These are phyloP conservation scores for Cryptops parisi DNA, from an alignment of 2,888 invertebrate genomes.

Conservation along the genomic window DNA sequence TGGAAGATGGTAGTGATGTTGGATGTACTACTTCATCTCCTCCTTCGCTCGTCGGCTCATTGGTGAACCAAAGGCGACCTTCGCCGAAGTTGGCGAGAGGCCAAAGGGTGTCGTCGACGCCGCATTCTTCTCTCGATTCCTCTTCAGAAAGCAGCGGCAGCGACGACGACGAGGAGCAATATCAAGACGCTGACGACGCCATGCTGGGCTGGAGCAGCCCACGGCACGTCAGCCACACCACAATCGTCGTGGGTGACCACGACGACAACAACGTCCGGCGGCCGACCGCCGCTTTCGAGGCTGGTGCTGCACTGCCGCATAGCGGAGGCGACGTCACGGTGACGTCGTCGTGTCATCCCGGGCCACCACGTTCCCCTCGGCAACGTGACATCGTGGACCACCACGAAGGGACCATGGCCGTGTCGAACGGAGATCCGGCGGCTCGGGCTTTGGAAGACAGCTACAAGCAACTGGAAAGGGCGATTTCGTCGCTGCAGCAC, in stretches of 20 bases:
- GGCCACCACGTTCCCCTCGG: neutral
- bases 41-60: too few species aligned
- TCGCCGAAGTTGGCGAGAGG: too few species aligned
- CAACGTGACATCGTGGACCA: neutral
- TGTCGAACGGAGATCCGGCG: conserved; percentile 3
- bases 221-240: neutral
- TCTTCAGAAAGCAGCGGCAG: too few species aligned
- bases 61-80: too few species aligned
- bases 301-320: neutral
- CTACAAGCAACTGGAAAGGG: conserved; percentile 7
- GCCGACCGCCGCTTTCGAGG: neutral
- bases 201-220: neutral
- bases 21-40: too few species aligned
- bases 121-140: too few species aligned
- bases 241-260: neutral
- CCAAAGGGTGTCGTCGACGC: too few species aligned
- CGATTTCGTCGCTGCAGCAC: conserved; percentile 4
- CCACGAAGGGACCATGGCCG: neutral
- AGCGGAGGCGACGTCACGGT: neutral
- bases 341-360: neutral
- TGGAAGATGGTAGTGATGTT: too few species aligned
- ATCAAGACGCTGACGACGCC: neutral
- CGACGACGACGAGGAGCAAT: neutral
- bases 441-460: conserved; percentile 4
- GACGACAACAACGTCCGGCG: neutral